phyloP scores from a whole-genome alignment of 2,797 vertebrate genomes.

The Chlorospingus semifuscus region DNA sequence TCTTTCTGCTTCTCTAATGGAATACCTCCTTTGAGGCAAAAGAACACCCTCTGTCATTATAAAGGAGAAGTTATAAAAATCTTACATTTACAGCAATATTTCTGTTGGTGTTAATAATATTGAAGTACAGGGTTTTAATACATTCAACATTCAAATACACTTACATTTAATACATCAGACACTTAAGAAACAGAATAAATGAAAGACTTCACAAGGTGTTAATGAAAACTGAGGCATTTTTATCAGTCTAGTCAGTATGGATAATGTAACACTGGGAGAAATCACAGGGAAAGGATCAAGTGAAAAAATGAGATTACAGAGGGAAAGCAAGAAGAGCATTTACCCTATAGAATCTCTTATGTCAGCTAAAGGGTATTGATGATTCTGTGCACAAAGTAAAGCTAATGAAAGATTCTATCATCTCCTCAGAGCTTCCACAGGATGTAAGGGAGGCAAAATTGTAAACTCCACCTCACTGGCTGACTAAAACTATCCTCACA shows the following conservation, averaged over 20 bases:
- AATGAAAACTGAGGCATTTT: background rate
- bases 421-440: background rate
- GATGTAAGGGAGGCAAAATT: background rate
- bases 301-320: background rate
- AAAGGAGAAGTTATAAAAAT: background rate
- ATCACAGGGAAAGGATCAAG: background rate
- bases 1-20: background rate
- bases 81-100: background rate
- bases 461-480: background rate
- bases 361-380: background rate
- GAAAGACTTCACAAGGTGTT: background rate
- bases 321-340: background rate
- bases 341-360: background rate
- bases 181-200: background rate
- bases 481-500: background rate
- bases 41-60: background rate
- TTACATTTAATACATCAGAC: background rate
- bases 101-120: background rate
- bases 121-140: background rate
- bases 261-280: background rate
- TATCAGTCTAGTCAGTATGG: background rate
- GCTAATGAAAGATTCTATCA: background rate
- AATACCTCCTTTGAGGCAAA: background rate
- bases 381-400: background rate
- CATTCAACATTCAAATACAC: no score